Conservation (phyloP, 2,888 invertebrate genomes). For the Melolontha melolontha region DNA sequence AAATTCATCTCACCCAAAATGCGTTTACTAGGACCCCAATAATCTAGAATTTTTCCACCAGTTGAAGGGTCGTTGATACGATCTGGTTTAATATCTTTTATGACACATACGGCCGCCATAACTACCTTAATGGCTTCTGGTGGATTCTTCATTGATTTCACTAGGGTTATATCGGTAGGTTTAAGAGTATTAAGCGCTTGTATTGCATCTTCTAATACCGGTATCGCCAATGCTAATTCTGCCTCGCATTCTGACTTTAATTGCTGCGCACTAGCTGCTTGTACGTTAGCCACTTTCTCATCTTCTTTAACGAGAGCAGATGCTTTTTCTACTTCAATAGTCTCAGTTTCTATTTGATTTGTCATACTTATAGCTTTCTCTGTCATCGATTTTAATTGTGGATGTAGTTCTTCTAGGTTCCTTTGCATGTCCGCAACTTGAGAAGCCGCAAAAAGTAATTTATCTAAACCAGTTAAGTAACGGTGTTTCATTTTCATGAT, state of each 20-base stretch:
- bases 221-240: slow-evolving; percentile 89
- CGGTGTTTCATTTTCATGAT: slow-evolving; percentile 78
- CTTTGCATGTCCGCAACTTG: slow-evolving; percentile 83
- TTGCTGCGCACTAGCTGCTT: slow-evolving; percentile 86
- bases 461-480: slow-evolving; percentile 72
- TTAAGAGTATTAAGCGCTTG: slow-evolving; percentile 87
- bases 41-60: slow-evolving; percentile 80
- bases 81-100: slow-evolving; percentile 83
- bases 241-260: slow-evolving; percentile 92
- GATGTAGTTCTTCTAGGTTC: slow-evolving; percentile 79
- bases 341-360: slow-evolving; percentile 81
- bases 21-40: slow-evolving; percentile 88
- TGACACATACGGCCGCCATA: slow-evolving; percentile 92
- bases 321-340: slow-evolving; percentile 81
- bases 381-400: slow-evolving; percentile 79
- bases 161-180: slow-evolving; percentile 85
- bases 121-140: slow-evolving; percentile 85
- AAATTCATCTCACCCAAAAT: slow-evolving; percentile 86
- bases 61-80: slow-evolving; percentile 79
- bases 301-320: slow-evolving; percentile 85
- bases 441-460: slow-evolving; percentile 80
- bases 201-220: slow-evolving; percentile 81
- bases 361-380: slow-evolving; percentile 81
- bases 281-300: slow-evolving; percentile 87
- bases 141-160: slow-evolving; percentile 91